Conservation (phyloP, 2,797 vertebrate genomes). For the Aphelocoma californica region DNA sequence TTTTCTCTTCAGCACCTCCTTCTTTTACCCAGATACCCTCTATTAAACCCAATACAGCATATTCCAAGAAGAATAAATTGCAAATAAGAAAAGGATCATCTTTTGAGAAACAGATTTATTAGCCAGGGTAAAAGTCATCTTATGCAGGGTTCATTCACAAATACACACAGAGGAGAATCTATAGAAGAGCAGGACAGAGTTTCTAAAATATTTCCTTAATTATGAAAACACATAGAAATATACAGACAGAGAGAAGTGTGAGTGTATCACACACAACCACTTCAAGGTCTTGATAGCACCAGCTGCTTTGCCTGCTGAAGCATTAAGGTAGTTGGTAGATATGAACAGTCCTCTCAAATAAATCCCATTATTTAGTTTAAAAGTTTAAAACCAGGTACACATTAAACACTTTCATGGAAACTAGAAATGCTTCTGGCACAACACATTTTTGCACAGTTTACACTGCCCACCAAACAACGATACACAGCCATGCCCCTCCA, state of each 20-base stretch:
- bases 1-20: not conserved
- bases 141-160: not conserved
- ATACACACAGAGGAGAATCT: not conserved
- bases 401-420: not conserved
- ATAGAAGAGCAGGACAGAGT: not conserved
- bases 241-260: not conserved
- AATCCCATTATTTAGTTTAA: not conserved
- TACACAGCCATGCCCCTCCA: not conserved
- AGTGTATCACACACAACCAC: not conserved
- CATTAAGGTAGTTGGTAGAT: not conserved
- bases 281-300: not conserved
- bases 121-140: not conserved
- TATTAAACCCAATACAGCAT: not conserved
- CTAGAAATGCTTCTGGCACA: not conserved
- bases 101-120: constrained; percentile 19
- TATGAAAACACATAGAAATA: not conserved
- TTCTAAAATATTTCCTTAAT: not conserved
- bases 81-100: not conserved
- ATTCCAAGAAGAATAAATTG: not conserved
- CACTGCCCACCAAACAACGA: fast-evolving
- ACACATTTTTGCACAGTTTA: not conserved
- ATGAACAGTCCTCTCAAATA: not conserved
- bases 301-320: not conserved
- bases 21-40: not conserved
- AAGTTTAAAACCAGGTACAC: not conserved